A percentile compares a stretch with the other conserved stretches of the same genome.
These are phyloP conservation scores for Agrypnia vestita DNA, from an alignment of 1,140 invertebrate genomes.

Conservation along the genomic window DNA sequence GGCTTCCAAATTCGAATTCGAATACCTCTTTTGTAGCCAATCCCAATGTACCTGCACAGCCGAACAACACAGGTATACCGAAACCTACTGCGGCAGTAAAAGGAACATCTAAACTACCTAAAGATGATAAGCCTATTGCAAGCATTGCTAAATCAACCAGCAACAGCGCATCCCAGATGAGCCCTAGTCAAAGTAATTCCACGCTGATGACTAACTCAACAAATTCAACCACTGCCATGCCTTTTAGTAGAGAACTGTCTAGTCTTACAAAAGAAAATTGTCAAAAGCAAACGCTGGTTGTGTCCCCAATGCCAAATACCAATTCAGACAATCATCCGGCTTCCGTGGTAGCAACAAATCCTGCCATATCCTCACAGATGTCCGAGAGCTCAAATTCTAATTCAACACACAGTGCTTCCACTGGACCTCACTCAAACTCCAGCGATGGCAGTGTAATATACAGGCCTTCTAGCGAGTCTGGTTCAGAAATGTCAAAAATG, in stretches of 20 bases:
- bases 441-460: constrained; percentile 81
- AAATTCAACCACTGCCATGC: constrained; percentile 68
- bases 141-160: constrained; percentile 49
- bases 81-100: constrained; percentile 93
- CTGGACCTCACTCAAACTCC: constrained; percentile 77
- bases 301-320: constrained; percentile 83
- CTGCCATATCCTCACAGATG: constrained; percentile 70
- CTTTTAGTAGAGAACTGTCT: constrained; percentile 71
- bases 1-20: constrained; percentile 56
- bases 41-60: constrained; percentile 63
- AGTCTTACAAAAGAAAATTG: constrained; percentile 70
- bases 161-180: constrained; percentile 71
- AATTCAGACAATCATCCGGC: constrained; percentile 63
- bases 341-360: constrained; percentile 61
- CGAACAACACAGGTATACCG: constrained; percentile 81
- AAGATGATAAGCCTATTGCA: constrained; percentile 66
- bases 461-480: constrained; percentile 79
- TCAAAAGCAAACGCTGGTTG: constrained; percentile 79
- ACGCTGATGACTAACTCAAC: constrained; percentile 71
- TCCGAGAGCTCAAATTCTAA: constrained; percentile 76
- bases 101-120: constrained; percentile 83
- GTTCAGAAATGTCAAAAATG: constrained; percentile 75
- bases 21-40: constrained; percentile 50
- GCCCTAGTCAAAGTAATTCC: constrained; percentile 74
- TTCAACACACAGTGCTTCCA: constrained; percentile 75